Evolutionary conservation across 2,888 invertebrate genomes (phyloP).

Genomic region (Oligia latruncula): DNA sequence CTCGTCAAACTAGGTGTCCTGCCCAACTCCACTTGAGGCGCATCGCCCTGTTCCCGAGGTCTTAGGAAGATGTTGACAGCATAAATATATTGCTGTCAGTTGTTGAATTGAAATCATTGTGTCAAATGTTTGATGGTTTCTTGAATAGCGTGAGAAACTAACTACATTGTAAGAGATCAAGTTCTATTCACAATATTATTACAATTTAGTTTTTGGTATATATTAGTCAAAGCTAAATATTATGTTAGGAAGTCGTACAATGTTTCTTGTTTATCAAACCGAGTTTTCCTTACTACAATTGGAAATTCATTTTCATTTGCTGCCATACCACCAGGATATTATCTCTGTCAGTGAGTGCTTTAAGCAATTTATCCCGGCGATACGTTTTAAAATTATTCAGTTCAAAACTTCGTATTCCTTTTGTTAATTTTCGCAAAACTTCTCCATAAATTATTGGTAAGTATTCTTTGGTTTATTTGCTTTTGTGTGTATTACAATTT

Average conservation of each 20-base stretch:
- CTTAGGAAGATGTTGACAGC: background rate
- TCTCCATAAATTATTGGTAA: background rate
- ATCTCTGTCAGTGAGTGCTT: background rate
- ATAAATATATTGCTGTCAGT: background rate
- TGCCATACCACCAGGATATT: background rate
- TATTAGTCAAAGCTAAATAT: slow-evolving; percentile 59
- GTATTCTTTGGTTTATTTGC: slow-evolving; percentile 11
- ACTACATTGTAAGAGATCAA: slow-evolving; percentile 6
- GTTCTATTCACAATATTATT: slow-evolving; percentile 40
- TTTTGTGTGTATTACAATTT: background rate
- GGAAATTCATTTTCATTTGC: slow-evolving; percentile 38
- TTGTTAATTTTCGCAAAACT: slow-evolving; percentile 3
- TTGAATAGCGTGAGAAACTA: background rate
- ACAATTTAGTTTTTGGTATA: slow-evolving; percentile 13
- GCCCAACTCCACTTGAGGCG: background rate
- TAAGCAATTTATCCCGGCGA: background rate
- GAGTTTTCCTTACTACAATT: slow-evolving; percentile 35
- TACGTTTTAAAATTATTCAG: slow-evolving; percentile 5
- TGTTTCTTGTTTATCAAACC: slow-evolving; percentile 55
- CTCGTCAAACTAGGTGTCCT: background rate
- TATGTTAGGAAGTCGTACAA: slow-evolving; percentile 61
- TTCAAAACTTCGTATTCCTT: background rate
- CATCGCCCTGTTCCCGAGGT: background rate
- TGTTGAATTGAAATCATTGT: background rate
- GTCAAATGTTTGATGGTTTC: background rate